These are phyloP conservation scores for Megalops atlanticus DNA, from an alignment of 2,113 vertebrate species.

Conservation along the genomic window DNA sequence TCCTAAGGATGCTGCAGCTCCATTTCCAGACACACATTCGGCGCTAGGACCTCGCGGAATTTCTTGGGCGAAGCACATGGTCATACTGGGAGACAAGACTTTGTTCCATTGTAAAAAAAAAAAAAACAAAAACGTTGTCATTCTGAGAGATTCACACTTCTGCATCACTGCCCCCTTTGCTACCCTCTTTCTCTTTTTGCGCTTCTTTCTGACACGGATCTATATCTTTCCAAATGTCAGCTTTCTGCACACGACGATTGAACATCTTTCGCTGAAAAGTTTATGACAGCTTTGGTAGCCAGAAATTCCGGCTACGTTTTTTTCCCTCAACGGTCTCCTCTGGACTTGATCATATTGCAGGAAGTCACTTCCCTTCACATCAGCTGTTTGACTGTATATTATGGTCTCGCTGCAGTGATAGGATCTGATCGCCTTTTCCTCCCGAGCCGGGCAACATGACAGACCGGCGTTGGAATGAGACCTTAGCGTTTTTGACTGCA, in stretches of 20 bases:
- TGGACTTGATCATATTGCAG: slow-evolving; percentile 76
- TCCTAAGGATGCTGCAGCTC: background rate
- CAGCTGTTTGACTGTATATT: slow-evolving; percentile 72
- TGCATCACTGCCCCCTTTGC: slow-evolving; percentile 23
- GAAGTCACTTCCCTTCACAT: slow-evolving; percentile 74
- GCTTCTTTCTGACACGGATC: background rate
- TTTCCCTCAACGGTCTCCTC: slow-evolving; percentile 36
- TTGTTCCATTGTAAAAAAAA: slow-evolving; percentile 56
- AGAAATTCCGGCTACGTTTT: slow-evolving; percentile 42
- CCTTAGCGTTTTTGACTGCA: slow-evolving; percentile 58
- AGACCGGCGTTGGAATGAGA: slow-evolving; percentile 61
- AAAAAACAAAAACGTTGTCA: slow-evolving; percentile 46
- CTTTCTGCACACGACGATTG: background rate
- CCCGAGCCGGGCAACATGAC: slow-evolving; percentile 78
- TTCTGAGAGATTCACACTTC: slow-evolving; percentile 32
- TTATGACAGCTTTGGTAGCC: slow-evolving; percentile 32
- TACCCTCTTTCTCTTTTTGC: slow-evolving; percentile 1
- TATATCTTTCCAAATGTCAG: background rate
- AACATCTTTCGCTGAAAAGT: slow-evolving; percentile 48
- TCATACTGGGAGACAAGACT: slow-evolving; percentile 64
- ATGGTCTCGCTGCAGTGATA: slow-evolving; percentile 75
- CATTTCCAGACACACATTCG: background rate
- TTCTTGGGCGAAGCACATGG: slow-evolving; percentile 60
- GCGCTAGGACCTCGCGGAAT: slow-evolving; percentile 72
- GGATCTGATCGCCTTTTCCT: slow-evolving; percentile 67